Conservation (phyloP, 2,797 vertebrate genomes). For the Falco cherrug region DNA sequence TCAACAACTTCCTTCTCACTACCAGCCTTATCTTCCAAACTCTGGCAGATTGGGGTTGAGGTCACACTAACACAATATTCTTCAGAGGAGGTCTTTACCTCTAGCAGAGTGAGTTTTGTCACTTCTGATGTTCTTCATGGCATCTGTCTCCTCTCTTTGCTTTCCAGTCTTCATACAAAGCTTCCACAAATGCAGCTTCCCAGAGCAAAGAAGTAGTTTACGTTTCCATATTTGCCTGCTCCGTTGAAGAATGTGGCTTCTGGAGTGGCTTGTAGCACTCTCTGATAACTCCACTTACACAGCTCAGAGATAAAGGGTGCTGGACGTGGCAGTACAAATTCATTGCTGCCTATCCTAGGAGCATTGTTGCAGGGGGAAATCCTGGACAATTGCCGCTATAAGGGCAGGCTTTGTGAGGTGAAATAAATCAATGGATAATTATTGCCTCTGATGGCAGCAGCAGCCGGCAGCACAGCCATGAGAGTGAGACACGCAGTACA, state of each 20-base stretch:
- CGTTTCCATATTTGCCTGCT: background rate
- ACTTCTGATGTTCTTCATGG: background rate
- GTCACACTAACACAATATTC: background rate
- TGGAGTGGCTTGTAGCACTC: background rate
- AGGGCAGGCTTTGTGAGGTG: constrained; percentile 8
- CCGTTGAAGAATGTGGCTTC: background rate
- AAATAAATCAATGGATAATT: constrained; percentile 51
- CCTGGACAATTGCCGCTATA: background rate
- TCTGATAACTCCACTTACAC: background rate
- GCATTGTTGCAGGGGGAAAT: background rate
- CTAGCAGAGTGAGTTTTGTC: background rate
- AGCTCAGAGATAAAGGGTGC: background rate
- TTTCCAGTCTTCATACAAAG: background rate
- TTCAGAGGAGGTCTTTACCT: background rate
- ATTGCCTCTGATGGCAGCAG: background rate
- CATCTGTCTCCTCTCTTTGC: background rate
- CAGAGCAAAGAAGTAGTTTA: background rate
- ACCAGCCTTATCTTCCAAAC: background rate
- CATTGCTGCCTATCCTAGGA: background rate
- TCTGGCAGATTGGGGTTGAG: background rate
- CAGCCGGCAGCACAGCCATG: background rate
- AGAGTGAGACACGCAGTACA: constrained; percentile 3
- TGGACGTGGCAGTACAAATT: background rate
- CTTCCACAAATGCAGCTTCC: background rate
- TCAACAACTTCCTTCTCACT: background rate